Conservation (phyloP, 30 jellyfish, hydroid and myxozoan species). For the Cassiopea xamachana region DNA sequence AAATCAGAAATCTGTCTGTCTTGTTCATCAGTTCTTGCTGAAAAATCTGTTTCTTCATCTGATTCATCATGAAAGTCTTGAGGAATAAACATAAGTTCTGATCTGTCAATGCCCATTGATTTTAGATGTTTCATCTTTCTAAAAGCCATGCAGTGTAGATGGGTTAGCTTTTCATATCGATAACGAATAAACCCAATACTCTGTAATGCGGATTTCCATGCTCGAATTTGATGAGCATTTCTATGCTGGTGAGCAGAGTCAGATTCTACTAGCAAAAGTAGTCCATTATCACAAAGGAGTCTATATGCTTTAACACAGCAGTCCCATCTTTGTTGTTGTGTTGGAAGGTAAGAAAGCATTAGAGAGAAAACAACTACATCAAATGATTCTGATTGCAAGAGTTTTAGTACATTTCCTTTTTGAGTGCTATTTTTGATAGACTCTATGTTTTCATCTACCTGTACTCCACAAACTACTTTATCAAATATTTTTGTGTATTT, state of each 20-base stretch:
- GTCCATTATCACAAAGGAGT: constrained; percentile 67
- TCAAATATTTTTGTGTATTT: background rate
- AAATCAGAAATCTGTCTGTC: constrained; percentile 34
- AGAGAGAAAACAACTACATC: constrained; percentile 82
- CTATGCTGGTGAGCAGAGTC: constrained; percentile 90
- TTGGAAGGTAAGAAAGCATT: constrained; percentile 79
- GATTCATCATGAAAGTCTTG: constrained; percentile 80
- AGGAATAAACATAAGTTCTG: constrained; percentile 72
- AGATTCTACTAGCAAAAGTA: constrained; percentile 73
- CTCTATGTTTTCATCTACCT: too few species aligned
- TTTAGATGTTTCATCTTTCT: constrained; percentile 21
- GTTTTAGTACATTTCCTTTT: background rate
- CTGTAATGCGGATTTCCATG: constrained; percentile 81
- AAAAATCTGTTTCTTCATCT: background rate
- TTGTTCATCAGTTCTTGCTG: constrained; percentile 31
- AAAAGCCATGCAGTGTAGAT: constrained; percentile 94
- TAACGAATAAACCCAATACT: constrained; percentile 76
- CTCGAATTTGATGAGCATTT: constrained; percentile 72
- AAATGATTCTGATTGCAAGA: constrained; percentile 45
- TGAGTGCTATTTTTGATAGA: too few species aligned
- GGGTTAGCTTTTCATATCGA: constrained; percentile 79
- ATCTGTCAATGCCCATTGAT: background rate
- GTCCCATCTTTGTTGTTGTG: constrained; percentile 79
- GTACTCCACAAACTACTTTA: too few species aligned
- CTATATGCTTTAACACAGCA: constrained; percentile 80